Percentiles rank a stretch among this genome's conserved stretches.
Conservation (phyloP, 2,113 vertebrate species). For the Okapia johnstoni region DNA sequence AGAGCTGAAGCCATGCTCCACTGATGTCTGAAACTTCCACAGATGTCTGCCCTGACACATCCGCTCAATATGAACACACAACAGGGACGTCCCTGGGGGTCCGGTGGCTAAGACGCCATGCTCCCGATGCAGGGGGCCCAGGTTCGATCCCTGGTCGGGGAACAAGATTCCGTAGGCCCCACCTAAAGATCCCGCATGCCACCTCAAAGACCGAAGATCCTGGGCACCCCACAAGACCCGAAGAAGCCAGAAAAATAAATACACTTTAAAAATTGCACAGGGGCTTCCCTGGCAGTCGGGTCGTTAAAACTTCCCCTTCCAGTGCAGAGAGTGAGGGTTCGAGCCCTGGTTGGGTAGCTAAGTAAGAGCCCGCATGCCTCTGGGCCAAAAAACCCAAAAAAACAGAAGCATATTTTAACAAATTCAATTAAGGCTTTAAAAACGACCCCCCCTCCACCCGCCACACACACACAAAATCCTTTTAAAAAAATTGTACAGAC, state of each 20-base stretch:
- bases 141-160: neutral
- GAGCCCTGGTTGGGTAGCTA: neutral
- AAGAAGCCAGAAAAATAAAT: neutral
- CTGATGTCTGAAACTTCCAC: neutral
- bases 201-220: neutral
- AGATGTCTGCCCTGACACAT: neutral
- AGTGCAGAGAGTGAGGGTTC: rapidly evolving
- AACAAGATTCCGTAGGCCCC: neutral
- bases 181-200: neutral
- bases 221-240: neutral
- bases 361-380: neutral
- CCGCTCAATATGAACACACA: neutral
- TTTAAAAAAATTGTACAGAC: neutral
- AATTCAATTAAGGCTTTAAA: neutral
- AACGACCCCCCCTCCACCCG: rapidly evolving
- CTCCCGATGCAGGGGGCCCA: neutral
- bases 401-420: neutral
- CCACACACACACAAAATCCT: neutral
- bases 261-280: neutral
- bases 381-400: neutral
- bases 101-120: neutral
- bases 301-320: neutral
- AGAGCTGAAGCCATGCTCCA: neutral
- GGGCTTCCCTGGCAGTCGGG: neutral
- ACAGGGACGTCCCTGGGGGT: neutral